Conservation (phyloP, 2,888 invertebrate genomes). For the Adela reaumurella region DNA sequence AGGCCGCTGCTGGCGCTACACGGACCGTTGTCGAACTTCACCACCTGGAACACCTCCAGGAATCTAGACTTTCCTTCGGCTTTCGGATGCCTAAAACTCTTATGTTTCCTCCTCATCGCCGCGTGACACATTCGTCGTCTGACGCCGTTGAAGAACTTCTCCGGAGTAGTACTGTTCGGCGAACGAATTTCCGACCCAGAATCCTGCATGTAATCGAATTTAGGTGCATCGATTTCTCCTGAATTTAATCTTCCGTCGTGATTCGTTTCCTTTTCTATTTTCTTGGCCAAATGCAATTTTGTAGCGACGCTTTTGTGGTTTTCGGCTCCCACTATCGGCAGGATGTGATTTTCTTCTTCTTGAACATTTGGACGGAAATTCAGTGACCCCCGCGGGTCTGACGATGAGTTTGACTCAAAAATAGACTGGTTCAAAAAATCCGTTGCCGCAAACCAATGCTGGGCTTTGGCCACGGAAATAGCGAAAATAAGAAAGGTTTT, state of each 20-base stretch:
- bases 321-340: not conserved
- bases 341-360: not conserved
- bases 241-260: not conserved
- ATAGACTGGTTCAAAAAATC: not conserved
- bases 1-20: slow-evolving; percentile 57
- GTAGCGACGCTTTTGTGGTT: not conserved
- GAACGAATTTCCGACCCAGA: too few species aligned
- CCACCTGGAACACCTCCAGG: slow-evolving; percentile 66
- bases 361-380: not conserved
- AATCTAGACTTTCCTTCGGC: slow-evolving; percentile 29
- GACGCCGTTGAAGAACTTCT: not conserved
- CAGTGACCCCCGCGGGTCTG: not conserved
- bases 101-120: not conserved
- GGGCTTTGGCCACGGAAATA: not conserved
- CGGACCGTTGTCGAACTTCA: slow-evolving; percentile 64
- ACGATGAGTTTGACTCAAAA: too few species aligned
- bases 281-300: too few species aligned
- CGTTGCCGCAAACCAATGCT: not conserved
- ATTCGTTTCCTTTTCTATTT: not conserved
- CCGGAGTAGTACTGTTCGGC: too few species aligned
- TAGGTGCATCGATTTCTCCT: too few species aligned
- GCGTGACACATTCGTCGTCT: not conserved
- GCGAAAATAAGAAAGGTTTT: not conserved
- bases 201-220: too few species aligned
- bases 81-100: not conserved